Conservation (phyloP, 1,140 invertebrate species). For the Drosophila nasuta region DNA sequence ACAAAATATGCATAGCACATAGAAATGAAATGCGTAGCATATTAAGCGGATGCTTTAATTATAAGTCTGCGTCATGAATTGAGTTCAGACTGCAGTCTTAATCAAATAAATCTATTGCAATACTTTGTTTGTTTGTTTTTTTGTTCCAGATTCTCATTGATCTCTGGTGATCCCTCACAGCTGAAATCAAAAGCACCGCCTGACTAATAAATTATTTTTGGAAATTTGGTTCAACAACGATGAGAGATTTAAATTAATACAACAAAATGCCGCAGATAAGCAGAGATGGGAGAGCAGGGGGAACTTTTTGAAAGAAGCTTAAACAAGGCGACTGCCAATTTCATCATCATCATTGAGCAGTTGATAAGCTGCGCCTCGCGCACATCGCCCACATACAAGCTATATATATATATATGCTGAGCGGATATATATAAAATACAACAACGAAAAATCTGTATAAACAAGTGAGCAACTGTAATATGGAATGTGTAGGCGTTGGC, state of each 20-base stretch:
- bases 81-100: constrained; percentile 24
- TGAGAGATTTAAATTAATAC: not conserved
- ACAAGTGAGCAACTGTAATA: constrained; percentile 4
- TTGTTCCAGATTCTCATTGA: constrained; percentile 47
- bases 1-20: constrained; percentile 34
- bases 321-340: constrained; percentile 3
- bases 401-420: not conserved
- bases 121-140: constrained; percentile 29
- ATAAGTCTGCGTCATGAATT: constrained; percentile 20
- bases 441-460: not conserved
- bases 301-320: constrained; percentile 17
- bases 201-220: constrained; percentile 1
- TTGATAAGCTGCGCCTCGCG: constrained; percentile 37
- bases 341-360: not conserved
- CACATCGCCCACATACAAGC: constrained; percentile 32
- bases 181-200: constrained; percentile 37
- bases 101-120: constrained; percentile 30
- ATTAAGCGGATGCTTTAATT: constrained; percentile 44
- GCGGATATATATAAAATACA: constrained; percentile 15
- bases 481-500: constrained; percentile 16
- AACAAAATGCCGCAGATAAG: constrained; percentile 35
- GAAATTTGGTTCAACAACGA: not conserved
- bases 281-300: not conserved
- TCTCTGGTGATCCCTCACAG: constrained; percentile 34
- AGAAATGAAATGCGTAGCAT: constrained; percentile 5